Conservation (phyloP, 2,888 invertebrate species). For the Hartigia nigra region DNA sequence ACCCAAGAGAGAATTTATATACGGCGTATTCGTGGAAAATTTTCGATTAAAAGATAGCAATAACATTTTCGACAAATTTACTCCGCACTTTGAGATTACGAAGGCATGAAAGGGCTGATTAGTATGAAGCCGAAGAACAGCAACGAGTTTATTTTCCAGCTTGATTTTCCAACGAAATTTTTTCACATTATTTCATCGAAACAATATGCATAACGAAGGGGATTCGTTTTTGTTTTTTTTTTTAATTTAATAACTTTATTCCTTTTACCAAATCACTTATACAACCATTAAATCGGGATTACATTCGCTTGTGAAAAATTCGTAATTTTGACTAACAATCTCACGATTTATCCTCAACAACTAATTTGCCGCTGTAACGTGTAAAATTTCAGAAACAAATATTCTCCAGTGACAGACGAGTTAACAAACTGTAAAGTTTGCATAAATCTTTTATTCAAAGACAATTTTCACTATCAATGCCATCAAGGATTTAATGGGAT, state of each 20-base stretch:
- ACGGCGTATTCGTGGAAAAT: neutral
- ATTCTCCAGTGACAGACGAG: no score
- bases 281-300: neutral
- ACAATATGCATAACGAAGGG: neutral
- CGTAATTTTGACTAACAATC: no score
- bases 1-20: neutral
- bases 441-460: neutral
- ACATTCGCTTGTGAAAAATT: neutral
- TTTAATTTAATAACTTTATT: no score
- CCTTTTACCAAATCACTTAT: no score
- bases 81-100: neutral
- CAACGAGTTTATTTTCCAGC: neutral
- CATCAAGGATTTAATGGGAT: no score
- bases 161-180: neutral
- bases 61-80: neutral
- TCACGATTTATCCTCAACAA: no score
- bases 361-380: no score
- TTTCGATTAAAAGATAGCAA: neutral
- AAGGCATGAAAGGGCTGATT: neutral
- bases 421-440: neutral
- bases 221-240: no score
- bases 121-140: neutral
- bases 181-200: neutral
- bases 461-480: neutral
- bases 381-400: no score